Base-by-base conservation (phyloP, 2,797 vertebrate species). In the Dermochelys coriacea region DNA sequence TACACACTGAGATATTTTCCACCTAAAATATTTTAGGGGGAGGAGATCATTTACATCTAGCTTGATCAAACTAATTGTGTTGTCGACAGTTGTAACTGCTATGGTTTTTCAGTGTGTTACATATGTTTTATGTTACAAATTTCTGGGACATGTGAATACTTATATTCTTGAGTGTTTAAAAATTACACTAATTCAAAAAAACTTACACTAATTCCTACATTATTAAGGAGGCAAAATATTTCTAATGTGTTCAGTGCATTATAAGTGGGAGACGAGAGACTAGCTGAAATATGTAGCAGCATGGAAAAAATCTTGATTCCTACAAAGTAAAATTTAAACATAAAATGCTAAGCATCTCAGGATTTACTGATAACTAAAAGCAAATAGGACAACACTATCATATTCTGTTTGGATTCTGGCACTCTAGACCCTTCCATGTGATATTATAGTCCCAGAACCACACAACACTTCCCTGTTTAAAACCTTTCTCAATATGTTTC, bases 81-180 rank as follows among this genome's bases (percentile, higher is more conserved):
- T 23, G 75, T 71, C 90, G 45, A 84, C 14, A 84, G 81, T 79
- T 82, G 29, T 47, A 78, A 88, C 37, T 45, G 89, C 79, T 86
- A 10, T 82, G 7, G 54, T 96, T 88, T 94, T 87, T 92, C 77
- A 92, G 59, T 84, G 71, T 84, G 55, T 94, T 79, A 45, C 64
- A 83, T 77, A 64, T 94, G 86, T 90, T 96, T 93, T 89, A 94
- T 95, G 52, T 96, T 97, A 96, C 87, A 94, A 97, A 97, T 96
- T 97, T 97, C 93, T 93, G 87, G 85, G 89, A 86, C 74, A 93
- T 93, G 79, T 96, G 97, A 98, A 98, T 97, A 97, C 97, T 97
- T 96, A 91, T 59, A 95, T 95, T 93, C 88, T 96, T 95, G 91
- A 98, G 94, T 82, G 5, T 94, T 97, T 96, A 87, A 97, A 98